phyloP scores from a whole-genome alignment of 2,888 invertebrate species.

The Thera britannica region DNA sequence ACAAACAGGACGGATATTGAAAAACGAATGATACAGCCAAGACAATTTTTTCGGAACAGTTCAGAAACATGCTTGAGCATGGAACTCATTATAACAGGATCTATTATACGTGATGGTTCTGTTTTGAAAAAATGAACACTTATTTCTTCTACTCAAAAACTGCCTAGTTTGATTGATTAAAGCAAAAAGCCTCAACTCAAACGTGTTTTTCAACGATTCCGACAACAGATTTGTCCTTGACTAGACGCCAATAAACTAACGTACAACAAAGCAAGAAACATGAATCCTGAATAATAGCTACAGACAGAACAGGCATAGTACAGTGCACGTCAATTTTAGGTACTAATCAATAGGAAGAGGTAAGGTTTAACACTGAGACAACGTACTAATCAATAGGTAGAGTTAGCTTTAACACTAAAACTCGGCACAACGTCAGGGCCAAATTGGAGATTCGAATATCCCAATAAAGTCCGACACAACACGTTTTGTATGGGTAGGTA shows the following conservation, averaged over 20 bases:
- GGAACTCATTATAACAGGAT: background rate
- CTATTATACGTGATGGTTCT: background rate
- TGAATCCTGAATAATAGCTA: conserved; percentile 8
- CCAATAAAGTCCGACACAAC: conserved; percentile 1
- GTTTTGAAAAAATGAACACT: background rate
- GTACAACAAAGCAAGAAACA: conserved; percentile 3
- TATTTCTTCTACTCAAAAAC: background rate
- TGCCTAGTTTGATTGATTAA: background rate
- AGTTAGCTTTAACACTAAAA: conserved; percentile 1
- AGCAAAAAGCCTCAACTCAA: background rate
- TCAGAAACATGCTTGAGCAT: background rate
- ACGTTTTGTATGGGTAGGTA: background rate
- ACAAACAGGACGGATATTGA: conserved; percentile 20
- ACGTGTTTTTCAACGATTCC: background rate
- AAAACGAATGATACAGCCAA: conserved; percentile 2
- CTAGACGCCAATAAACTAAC: background rate
- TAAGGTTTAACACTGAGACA: conserved; percentile 1
- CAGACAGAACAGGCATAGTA: background rate
- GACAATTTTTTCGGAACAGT: background rate
- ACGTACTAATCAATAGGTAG: background rate
- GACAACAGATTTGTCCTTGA: background rate
- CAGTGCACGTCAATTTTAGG: background rate
- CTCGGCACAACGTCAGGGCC: background rate
- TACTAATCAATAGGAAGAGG: background rate
- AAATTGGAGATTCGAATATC: conserved; percentile 3